These are phyloP conservation scores for Eptesicus fuscus DNA, from an alignment of 2,113 vertebrate species.

Conservation along the genomic window DNA sequence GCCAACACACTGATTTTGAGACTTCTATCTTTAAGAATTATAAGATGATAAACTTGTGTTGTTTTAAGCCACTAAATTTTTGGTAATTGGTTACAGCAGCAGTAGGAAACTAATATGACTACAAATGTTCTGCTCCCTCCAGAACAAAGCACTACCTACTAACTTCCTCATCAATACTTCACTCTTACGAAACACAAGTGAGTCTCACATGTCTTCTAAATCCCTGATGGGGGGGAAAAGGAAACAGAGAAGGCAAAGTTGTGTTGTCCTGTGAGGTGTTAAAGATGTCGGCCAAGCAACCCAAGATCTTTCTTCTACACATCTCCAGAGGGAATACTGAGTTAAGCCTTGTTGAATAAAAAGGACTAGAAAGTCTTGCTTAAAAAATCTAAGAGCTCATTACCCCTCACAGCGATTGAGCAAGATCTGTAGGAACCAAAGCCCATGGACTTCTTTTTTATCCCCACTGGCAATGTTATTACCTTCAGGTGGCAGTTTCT, in stretches of 20 bases:
- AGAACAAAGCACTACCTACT: background rate
- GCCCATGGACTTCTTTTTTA: background rate
- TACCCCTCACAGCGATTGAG: background rate
- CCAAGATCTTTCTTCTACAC: background rate
- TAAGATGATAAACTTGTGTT: background rate
- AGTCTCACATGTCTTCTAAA: background rate
- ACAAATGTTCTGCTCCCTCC: background rate
- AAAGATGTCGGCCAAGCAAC: background rate
- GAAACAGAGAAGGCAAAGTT: background rate
- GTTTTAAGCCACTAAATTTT: background rate
- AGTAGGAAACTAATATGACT: background rate
- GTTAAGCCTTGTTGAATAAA: background rate
- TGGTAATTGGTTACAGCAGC: background rate
- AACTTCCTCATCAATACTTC: background rate
- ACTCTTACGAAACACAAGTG: background rate
- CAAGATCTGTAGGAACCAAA: constrained; percentile 12
- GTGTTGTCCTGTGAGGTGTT: background rate
- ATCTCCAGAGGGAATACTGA: background rate
- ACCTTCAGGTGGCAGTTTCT: background rate
- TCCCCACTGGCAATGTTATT: background rate
- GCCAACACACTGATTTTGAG: background rate
- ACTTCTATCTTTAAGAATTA: background rate
- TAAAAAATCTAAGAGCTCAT: background rate
- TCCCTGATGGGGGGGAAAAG: background rate
- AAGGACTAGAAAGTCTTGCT: background rate